These are phyloP conservation scores for Andrena bucephala DNA, from an alignment of 2,888 invertebrate genomes.

Conservation along the genomic window DNA sequence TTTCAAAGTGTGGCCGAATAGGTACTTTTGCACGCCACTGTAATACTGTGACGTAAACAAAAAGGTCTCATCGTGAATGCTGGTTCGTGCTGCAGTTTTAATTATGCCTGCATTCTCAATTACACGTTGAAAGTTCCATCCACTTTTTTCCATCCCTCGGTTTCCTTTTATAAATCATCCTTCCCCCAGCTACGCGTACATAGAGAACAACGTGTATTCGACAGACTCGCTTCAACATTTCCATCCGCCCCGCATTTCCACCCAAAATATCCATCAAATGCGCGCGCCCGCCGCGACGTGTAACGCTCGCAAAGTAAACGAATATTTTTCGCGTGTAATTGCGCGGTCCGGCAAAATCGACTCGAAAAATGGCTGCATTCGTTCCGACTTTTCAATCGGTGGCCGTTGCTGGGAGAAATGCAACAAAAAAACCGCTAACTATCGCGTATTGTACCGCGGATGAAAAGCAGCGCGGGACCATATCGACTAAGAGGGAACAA, in stretches of 20 bases:
- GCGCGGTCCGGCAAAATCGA: not conserved
- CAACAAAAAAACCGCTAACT: constrained; percentile 14
- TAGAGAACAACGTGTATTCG: too few relatives aligned
- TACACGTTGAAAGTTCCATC: not conserved
- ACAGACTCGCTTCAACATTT: too few relatives aligned
- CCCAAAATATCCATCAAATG: too few relatives aligned
- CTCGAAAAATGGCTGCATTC: not conserved
- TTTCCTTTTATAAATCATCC: too few relatives aligned
- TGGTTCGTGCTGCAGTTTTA: not conserved
- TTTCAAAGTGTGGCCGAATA: too few relatives aligned
- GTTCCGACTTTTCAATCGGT: not conserved
- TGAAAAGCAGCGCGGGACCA: constrained; percentile 8
- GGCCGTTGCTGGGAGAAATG: not conserved
- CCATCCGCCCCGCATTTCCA: too few relatives aligned
- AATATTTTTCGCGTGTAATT: not conserved
- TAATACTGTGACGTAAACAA: not conserved
- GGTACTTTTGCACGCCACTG: not conserved
- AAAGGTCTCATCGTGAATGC: not conserved
- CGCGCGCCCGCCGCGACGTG: too few relatives aligned
- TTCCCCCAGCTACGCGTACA: too few relatives aligned
- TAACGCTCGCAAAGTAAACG: not conserved
- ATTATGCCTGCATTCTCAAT: not conserved
- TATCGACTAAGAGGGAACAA: not conserved
- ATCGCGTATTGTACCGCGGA: not conserved
- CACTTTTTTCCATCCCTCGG: not conserved